phyloP scores from a whole-genome alignment of 30 jellyfish, hydroid and myxozoan genomes.

The Pelagia noctiluca region DNA sequence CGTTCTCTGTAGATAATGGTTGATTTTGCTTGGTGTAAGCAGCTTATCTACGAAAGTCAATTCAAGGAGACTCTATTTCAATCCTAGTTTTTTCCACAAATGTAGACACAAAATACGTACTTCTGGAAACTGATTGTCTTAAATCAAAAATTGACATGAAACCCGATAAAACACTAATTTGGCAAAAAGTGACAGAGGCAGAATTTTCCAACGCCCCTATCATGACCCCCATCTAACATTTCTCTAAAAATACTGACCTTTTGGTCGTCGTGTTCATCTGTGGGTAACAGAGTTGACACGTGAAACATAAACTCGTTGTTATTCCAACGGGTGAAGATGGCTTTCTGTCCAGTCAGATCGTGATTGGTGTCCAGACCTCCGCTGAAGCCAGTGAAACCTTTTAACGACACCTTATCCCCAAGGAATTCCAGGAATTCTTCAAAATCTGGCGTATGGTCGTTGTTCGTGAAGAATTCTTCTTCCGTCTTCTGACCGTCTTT shows the following conservation, averaged over 20 bases:
- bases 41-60: too few species aligned
- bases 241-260: constrained; percentile 54
- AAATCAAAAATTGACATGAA: too few species aligned
- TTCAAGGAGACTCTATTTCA: too few species aligned
- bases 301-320: constrained; percentile 88
- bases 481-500: constrained; percentile 91
- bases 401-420: constrained; percentile 77
- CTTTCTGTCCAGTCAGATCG: constrained; percentile 87
- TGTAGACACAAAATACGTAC: too few species aligned
- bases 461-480: constrained; percentile 90
- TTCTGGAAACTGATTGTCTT: too few species aligned
- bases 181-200: too few species aligned
- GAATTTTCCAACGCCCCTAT: background rate
- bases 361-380: constrained; percentile 93
- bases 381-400: constrained; percentile 87
- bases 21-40: too few species aligned
- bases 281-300: constrained; percentile 93
- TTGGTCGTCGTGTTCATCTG: constrained; percentile 94
- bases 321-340: constrained; percentile 87
- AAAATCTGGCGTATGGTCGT: constrained; percentile 79
- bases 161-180: too few species aligned
- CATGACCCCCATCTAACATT: background rate
- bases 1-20: too few species aligned
- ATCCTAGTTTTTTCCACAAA: too few species aligned
- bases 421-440: constrained; percentile 84